Percentiles rank a stretch among this genome's conserved stretches.
phyloP scores from a whole-genome alignment of 2,113 vertebrate species.

The Odobenus rosmarus region DNA sequence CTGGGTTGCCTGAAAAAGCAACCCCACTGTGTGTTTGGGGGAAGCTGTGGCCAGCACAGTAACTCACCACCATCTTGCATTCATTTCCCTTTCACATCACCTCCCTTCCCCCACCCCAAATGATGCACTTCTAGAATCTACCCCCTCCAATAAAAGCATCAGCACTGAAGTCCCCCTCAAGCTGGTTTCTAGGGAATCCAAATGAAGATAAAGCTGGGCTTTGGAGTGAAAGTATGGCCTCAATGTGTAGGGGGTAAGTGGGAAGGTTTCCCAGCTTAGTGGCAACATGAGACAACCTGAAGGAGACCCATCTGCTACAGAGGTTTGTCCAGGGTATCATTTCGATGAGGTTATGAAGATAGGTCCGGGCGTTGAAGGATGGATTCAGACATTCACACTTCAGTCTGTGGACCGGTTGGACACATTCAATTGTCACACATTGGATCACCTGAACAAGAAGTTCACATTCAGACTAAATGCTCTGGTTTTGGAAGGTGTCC shows the following conservation, averaged over 20 bases:
- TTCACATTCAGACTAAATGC: not conserved
- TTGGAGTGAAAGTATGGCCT: not conserved
- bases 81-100: not conserved
- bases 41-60: accelerated
- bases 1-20: too few relatives aligned
- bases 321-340: too few relatives aligned
- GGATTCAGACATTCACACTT: not conserved
- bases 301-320: not conserved
- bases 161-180: not conserved
- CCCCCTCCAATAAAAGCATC: not conserved
- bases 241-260: too few relatives aligned
- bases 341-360: not conserved
- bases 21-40: too few relatives aligned
- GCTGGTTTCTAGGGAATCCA: not conserved
- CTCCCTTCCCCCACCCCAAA: not conserved
- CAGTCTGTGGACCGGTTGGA: not conserved
- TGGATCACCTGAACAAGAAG: not conserved
- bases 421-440: not conserved
- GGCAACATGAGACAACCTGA: too few relatives aligned
- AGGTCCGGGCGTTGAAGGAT: not conserved
- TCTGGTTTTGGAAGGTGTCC: not conserved
- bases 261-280: not conserved
- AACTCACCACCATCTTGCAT: not conserved
- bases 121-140: not conserved
- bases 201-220: not conserved